Evolutionary conservation across 2,888 invertebrate species (phyloP).

Genomic region (Acleris cristana): DNA sequence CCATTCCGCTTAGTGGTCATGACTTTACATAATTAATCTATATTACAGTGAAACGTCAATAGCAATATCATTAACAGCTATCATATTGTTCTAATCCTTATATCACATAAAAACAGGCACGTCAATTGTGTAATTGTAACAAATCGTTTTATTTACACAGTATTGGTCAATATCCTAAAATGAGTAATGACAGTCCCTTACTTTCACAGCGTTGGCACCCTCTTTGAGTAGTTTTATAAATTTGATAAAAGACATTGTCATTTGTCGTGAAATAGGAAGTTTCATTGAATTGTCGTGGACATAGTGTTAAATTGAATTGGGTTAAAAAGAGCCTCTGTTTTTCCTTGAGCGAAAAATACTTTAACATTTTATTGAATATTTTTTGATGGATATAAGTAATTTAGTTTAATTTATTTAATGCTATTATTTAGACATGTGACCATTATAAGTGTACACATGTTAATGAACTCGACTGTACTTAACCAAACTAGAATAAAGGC

Average conservation of each 20-base stretch:
- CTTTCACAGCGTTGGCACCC: slow-evolving; percentile 32
- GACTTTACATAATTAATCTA: not conserved
- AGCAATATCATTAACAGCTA: not conserved
- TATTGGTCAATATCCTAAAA: slow-evolving; percentile 22
- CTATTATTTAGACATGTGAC: no score
- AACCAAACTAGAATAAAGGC: no score
- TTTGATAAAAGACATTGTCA: slow-evolving; percentile 35
- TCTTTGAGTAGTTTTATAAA: slow-evolving; percentile 31
- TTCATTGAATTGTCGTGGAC: slow-evolving; percentile 10
- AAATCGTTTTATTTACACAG: slow-evolving; percentile 11
- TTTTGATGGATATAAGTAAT: no score
- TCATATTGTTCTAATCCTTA: slow-evolving; percentile 10
- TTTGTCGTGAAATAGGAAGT: slow-evolving; percentile 26
- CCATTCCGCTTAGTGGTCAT: not conserved
- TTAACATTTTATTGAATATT: no score
- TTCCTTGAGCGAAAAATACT: not conserved
- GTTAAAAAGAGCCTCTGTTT: not conserved
- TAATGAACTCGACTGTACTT: no score
- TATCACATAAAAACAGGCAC: slow-evolving; percentile 14
- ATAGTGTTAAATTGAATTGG: slow-evolving; percentile 21
- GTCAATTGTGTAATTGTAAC: slow-evolving; percentile 16
- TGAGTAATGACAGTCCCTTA: slow-evolving; percentile 26
- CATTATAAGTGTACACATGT: no score
- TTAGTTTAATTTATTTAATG: no score
- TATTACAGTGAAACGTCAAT: slow-evolving; percentile 28